Conservation (phyloP, 2,888 invertebrate genomes). For the Pachydiplax longipennis region DNA sequence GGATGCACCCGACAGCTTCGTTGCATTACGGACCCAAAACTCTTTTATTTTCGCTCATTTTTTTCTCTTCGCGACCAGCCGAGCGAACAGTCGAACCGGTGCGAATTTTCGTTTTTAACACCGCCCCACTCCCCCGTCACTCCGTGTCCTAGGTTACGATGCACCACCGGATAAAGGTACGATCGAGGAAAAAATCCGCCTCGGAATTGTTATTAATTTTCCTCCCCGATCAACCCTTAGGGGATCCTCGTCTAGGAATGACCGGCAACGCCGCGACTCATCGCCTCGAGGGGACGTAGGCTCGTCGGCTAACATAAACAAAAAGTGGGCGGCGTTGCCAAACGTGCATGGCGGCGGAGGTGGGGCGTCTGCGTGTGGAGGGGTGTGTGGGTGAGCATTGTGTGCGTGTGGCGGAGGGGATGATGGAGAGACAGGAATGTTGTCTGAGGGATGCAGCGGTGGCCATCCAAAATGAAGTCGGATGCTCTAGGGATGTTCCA, state of each 20-base stretch:
- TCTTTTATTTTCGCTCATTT: not conserved
- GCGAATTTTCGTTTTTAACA: slow-evolving; percentile 37
- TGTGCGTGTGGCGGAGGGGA: slow-evolving; percentile 53
- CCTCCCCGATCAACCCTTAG: not conserved
- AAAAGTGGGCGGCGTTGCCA: slow-evolving; percentile 52
- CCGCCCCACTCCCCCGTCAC: not conserved
- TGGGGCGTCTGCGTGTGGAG: slow-evolving; percentile 45
- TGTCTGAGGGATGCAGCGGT: slow-evolving; percentile 60
- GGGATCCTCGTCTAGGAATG: slow-evolving; percentile 32
- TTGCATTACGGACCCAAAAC: not conserved
- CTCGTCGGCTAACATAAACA: slow-evolving; percentile 52
- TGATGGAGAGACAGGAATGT: slow-evolving; percentile 47
- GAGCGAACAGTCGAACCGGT: slow-evolving; percentile 17
- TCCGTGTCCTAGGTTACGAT: not conserved
- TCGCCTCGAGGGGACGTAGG: slow-evolving; percentile 46
- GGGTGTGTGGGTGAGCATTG: slow-evolving; percentile 55
- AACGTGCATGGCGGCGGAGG: not conserved
- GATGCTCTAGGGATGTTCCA: slow-evolving; percentile 52
- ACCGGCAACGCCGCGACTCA: slow-evolving; percentile 39
- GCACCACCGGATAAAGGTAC: not conserved
- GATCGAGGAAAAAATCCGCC: not conserved
- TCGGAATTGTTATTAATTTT: not conserved
- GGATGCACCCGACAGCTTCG: not conserved
- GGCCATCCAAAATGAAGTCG: slow-evolving; percentile 53
- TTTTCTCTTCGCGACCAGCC: slow-evolving; percentile 11